Base-by-base conservation (phyloP, 2,113 vertebrate genomes). In the Amphiprion percula region DNA sequence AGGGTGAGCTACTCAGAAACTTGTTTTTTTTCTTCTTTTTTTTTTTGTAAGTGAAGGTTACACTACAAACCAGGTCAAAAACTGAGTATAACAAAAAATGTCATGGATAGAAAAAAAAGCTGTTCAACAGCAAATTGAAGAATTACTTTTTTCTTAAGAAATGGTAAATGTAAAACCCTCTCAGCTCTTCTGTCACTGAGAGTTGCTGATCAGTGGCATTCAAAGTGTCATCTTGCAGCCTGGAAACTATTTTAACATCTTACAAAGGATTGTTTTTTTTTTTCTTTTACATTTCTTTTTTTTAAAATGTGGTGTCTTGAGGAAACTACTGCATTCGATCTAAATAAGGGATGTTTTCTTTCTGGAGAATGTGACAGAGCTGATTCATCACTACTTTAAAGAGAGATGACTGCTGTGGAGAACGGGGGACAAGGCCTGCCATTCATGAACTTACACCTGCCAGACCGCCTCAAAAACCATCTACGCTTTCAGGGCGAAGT, bases 401-500 rank as follows among this genome's bases (percentile, higher is more conserved):
- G 85, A 83, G 83, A 79, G 83, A 87, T 89, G 82, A 87, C 79
- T 72, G 79, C 87, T 78, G 74, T 52, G 76, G 68, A 80, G 83
- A 74, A 65, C 30, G 54, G 79, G 53, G 85, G 86, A 95, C 93
- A 95, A 95, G 91, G 94, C 80, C 81, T 63, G 68, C 90, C 91
- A 92, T 95, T 95, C 93, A 95, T 91, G 89, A 71, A 61, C 72
- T 21, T 92, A 90, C 94, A 95, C 93, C 94, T 94, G 93, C 94
- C 88, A 79, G 81, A 80, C 75, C 58, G 75, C 74, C 88, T 75
- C 59, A 69, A 63, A 86, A 70, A 69, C 17, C 55, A 30, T 70
- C 68, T 72, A 12, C 58, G 79, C 89, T 90, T 90, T 89, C 85
- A 88, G 84, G 83, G 65, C 47, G 19, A 70, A 81, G 80, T 90